Conservation (phyloP, 64 coral and sea anemone species). For the Pachyseris speciosa region DNA sequence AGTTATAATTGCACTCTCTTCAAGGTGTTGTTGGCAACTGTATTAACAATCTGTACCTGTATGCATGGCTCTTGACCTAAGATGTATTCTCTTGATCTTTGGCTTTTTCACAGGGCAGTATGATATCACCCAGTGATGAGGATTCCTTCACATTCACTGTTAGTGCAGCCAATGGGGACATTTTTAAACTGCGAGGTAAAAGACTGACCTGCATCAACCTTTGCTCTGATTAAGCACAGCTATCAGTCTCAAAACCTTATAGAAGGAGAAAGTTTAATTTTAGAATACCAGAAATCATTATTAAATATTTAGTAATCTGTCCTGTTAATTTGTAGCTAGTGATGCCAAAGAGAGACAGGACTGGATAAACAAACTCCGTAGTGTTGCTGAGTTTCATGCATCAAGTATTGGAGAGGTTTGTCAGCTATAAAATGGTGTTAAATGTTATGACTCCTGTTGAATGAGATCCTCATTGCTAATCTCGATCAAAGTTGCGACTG, state of each 20-base stretch:
- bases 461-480: too few relatives aligned
- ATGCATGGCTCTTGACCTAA: background rate
- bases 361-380: slow-evolving; percentile 94
- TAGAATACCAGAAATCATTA: background rate
- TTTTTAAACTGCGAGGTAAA: slow-evolving; percentile 98
- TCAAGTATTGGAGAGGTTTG: slow-evolving; percentile 55
- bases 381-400: slow-evolving; percentile 75
- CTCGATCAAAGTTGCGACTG: too few relatives aligned
- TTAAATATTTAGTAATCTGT: background rate
- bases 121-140: slow-evolving; percentile 95
- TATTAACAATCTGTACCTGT: too few relatives aligned
- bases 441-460: background rate
- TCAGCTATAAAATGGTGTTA: too few relatives aligned
- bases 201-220: too few relatives aligned
- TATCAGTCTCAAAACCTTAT: too few relatives aligned
- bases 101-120: slow-evolving; percentile 70
- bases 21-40: too few relatives aligned
- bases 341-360: slow-evolving; percentile 95
- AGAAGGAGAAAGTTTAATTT: too few relatives aligned
- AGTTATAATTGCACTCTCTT: too few relatives aligned
- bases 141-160: slow-evolving; percentile 98
- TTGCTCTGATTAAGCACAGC: too few relatives aligned
- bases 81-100: background rate
- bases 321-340: slow-evolving; percentile 49
- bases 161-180: slow-evolving; percentile 97